Evolutionary conservation across 2,888 invertebrate species (phyloP).

Genomic region (Melitaea athalia): DNA sequence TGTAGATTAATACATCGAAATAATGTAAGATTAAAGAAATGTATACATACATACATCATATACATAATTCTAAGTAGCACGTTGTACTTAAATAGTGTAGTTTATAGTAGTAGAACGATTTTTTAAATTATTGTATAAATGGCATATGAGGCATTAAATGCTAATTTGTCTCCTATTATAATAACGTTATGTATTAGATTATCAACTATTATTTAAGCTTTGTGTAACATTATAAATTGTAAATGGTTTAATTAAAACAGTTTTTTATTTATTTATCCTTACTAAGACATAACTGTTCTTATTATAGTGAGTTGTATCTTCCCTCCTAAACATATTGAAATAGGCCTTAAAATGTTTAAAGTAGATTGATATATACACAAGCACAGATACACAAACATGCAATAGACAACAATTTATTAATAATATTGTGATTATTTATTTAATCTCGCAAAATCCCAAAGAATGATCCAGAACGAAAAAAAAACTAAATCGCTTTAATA

Average conservation of each 20-base stretch:
- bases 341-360: too few species aligned
- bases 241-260: conserved; percentile 32
- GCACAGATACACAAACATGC: too few species aligned
- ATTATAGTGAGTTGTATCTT: too few species aligned
- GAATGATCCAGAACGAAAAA: too few species aligned
- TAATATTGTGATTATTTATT: too few species aligned
- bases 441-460: too few species aligned
- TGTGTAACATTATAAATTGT: conserved; percentile 21
- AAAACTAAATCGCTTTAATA: too few species aligned
- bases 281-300: too few species aligned
- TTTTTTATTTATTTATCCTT: not conserved
- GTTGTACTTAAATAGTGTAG: conserved; percentile 13
- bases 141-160: conserved; percentile 28
- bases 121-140: conserved; percentile 1
- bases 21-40: conserved; percentile 13
- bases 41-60: not conserved
- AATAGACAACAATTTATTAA: too few species aligned
- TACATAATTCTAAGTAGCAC: conserved; percentile 1
- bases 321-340: too few species aligned
- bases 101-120: conserved; percentile 10
- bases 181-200: conserved; percentile 11
- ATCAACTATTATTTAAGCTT: conserved; percentile 26
- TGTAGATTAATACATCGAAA: conserved; percentile 30
- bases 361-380: too few species aligned
- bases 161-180: conserved; percentile 3